Evolutionary conservation across 2,797 vertebrate species (phyloP), one percentile per base, ranked within the genome.

Genomic region (Sebastes dallii): DNA sequence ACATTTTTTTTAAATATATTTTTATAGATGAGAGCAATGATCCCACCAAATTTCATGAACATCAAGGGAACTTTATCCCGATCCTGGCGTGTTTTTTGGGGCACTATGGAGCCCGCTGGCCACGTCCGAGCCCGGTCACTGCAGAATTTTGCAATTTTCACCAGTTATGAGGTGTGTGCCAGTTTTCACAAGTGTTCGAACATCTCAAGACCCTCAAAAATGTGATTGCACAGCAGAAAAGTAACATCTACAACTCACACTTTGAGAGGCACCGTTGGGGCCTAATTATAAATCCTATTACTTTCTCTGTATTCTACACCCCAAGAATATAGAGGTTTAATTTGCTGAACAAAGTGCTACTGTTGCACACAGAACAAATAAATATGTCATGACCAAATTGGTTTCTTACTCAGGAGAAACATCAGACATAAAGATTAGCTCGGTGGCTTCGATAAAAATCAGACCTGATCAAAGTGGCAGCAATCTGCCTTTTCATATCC

Each of bases 391-490:
- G 30, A 75, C 11, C 69, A 73, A 82, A 88, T 80, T 75, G 72
- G 50, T 82, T 82, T 74, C 71, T 81, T 72, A 36, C 65, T 36
- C 39, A 11, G 72, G 65, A 70, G 22, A 64, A 86, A 71, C 66
- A 82, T 85, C 77, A 80, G 70, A 84, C 52, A 76, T 27, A 27
- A 62, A 73, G 72, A 79, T 66, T 60, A 72, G 25, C 59, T 75
- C 10, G 16, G 25, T 74, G 62, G 62, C 74, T 39, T 58, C 22
- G 25, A 83, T 70, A 56, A 11, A 46, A 71, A 80, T 66, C 65
- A 2, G 60, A 54, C 39, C 70, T 83, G 85, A 90, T 88, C 80
- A 89, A 86, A 89, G 81, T 78, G 61, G 34, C 62, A 73, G 54
- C 78, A 76, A 72, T 73, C 83, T 72, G 46, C 55, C 66, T 59